Conservation (phyloP, 92 coral and sea anemone species). For the Galaxea fascicularis region DNA sequence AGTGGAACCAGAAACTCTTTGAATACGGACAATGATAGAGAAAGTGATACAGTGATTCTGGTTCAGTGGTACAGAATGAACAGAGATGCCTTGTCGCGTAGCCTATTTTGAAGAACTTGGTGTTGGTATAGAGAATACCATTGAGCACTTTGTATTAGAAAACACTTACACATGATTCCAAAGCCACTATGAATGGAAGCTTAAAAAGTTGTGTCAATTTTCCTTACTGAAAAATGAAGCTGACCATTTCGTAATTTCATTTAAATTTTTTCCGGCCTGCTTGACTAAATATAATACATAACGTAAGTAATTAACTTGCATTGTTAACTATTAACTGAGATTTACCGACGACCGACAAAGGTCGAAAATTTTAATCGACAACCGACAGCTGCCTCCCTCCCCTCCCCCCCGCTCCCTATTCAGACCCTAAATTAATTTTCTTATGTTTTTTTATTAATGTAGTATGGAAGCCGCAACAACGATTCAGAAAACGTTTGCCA, state of each 20-base stretch:
- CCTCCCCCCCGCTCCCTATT: too few species aligned
- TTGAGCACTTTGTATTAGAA: neutral
- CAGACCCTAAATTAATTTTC: too few species aligned
- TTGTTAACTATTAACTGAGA: too few species aligned
- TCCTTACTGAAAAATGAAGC: neutral
- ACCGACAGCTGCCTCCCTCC: too few species aligned
- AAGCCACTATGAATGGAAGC: too few species aligned
- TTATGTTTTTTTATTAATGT: neutral
- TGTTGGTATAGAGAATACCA: neutral
- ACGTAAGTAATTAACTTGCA: too few species aligned
- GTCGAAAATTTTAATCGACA: too few species aligned
- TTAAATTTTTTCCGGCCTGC: too few species aligned
- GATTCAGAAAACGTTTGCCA: conserved; percentile 18
- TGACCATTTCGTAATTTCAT: too few species aligned
- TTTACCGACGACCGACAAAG: too few species aligned
- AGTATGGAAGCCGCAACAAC: neutral
- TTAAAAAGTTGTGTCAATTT: too few species aligned
- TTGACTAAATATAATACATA: too few species aligned
- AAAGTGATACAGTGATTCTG: neutral
- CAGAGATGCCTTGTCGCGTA: neutral
- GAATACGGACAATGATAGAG: neutral
- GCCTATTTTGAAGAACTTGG: neutral
- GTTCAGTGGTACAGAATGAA: neutral
- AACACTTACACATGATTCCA: neutral
- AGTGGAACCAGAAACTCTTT: neutral